Evolutionary conservation across 2,113 vertebrate species (phyloP).

Genomic region (Mugil cephalus): DNA sequence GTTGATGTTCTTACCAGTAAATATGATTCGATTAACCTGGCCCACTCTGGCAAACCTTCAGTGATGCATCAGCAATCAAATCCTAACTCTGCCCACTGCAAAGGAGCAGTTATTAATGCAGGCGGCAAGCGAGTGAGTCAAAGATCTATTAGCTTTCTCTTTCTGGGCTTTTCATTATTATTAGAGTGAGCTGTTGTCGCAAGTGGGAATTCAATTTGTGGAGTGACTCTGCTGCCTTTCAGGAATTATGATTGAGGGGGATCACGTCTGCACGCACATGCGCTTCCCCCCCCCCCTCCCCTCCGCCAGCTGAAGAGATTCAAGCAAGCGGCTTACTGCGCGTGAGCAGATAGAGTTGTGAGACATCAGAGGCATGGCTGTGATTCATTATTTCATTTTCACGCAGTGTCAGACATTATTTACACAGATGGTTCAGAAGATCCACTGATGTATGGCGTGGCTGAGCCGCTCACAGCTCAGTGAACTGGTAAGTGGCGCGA

Average conservation of each 20-base stretch:
- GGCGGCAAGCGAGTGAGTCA: conserved; percentile 41
- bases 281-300: too few species aligned
- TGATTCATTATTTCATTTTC: conserved; percentile 65
- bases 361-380: conserved; percentile 42
- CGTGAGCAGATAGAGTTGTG: conserved; percentile 35
- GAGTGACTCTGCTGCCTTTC: conserved; percentile 25
- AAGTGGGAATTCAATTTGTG: conserved; percentile 50
- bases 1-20: conserved; percentile 29
- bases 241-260: conserved; percentile 10
- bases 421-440: conserved; percentile 61
- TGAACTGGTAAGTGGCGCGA: conserved; percentile 37
- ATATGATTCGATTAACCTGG: conserved; percentile 55
- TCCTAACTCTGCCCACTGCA: conserved; percentile 43
- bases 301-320: conserved; percentile 36
- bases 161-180: conserved; percentile 54
- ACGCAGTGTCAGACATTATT: conserved; percentile 45
- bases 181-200: conserved; percentile 34
- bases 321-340: conserved; percentile 12
- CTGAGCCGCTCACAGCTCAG: conserved; percentile 49
- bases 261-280: neutral
- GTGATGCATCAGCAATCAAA: conserved; percentile 60
- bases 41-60: conserved; percentile 32
- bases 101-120: conserved; percentile 28
- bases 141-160: conserved; percentile 58
- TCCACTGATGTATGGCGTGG: conserved; percentile 45